phyloP scores from a whole-genome alignment of 1,140 invertebrate genomes.

The Leguminivora glycinivorella region DNA sequence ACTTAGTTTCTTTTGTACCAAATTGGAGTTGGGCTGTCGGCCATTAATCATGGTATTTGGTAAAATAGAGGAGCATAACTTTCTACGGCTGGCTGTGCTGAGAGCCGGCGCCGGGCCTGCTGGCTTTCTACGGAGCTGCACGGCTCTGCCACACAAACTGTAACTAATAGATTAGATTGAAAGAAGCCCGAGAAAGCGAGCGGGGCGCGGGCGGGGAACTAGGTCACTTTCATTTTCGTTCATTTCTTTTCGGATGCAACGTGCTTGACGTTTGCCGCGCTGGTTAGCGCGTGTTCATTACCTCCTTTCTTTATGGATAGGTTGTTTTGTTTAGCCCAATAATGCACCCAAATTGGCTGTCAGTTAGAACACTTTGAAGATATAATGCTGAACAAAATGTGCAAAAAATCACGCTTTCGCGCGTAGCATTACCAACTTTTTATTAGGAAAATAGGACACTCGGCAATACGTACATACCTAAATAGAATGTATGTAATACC shows the following conservation, averaged over 20 bases:
- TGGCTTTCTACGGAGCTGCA: constrained; percentile 34
- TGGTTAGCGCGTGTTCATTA: constrained; percentile 55
- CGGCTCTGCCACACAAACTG: constrained; percentile 34
- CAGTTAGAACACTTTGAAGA: constrained; percentile 1
- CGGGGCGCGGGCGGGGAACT: constrained; percentile 52
- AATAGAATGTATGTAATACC: too few species aligned
- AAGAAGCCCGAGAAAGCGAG: constrained; percentile 71
- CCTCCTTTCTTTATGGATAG: constrained; percentile 49
- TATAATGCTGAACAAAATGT: background rate
- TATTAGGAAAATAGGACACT: background rate
- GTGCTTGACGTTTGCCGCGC: constrained; percentile 47
- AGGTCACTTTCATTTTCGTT: constrained; percentile 77
- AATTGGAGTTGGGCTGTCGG: constrained; percentile 33
- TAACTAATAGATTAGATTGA: constrained; percentile 63
- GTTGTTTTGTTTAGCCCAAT: constrained; percentile 31
- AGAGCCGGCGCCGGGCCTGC: constrained; percentile 25
- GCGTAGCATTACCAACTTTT: background rate
- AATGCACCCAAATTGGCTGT: constrained; percentile 11
- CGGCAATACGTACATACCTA: too few species aligned
- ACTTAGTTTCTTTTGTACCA: constrained; percentile 37
- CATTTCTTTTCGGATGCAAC: constrained; percentile 76
- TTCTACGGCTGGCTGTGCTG: constrained; percentile 33
- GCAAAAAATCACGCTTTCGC: background rate
- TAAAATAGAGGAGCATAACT: constrained; percentile 41
- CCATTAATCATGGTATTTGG: constrained; percentile 45